phyloP scores from a whole-genome alignment of 2,113 vertebrate genomes.

The Arvicanthis niloticus region DNA sequence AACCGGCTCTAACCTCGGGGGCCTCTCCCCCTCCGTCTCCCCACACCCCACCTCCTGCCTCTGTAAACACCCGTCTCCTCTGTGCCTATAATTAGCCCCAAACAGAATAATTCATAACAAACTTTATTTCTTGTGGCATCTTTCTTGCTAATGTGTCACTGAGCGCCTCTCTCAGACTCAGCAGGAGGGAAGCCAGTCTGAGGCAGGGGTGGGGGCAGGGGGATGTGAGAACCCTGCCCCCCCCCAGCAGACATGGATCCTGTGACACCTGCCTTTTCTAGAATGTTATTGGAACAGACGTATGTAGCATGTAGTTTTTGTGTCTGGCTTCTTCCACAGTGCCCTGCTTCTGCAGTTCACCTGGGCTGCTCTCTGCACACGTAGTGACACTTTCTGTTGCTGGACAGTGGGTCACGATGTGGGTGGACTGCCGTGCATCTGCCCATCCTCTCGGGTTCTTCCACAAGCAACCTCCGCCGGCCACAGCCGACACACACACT shows the following conservation, averaged over 20 bases:
- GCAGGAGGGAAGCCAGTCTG: slow-evolving; percentile 52
- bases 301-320: not conserved
- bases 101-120: slow-evolving; percentile 80
- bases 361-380: not conserved
- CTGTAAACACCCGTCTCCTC: slow-evolving; percentile 78
- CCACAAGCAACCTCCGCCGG: not conserved
- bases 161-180: slow-evolving; percentile 44
- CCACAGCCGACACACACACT: not conserved
- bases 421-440: rapidly evolving
- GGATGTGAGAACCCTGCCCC: not conserved
- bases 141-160: slow-evolving; percentile 70
- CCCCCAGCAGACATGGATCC: not conserved
- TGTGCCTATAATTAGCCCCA: slow-evolving; percentile 80
- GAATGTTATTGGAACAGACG: not conserved
- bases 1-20: not conserved
- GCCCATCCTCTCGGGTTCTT: not conserved
- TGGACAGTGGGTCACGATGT: not conserved
- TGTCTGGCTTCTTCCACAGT: slow-evolving; percentile 7
- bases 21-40: not conserved
- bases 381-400: not conserved
- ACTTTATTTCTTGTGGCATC: slow-evolving; percentile 81
- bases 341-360: not conserved
- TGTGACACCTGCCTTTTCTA: slow-evolving; percentile 11
- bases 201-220: not conserved
- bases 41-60: slow-evolving; percentile 53